These are phyloP conservation scores for Syngnathus floridae DNA, from an alignment of 2,113 vertebrate species.

Conservation along the genomic window DNA sequence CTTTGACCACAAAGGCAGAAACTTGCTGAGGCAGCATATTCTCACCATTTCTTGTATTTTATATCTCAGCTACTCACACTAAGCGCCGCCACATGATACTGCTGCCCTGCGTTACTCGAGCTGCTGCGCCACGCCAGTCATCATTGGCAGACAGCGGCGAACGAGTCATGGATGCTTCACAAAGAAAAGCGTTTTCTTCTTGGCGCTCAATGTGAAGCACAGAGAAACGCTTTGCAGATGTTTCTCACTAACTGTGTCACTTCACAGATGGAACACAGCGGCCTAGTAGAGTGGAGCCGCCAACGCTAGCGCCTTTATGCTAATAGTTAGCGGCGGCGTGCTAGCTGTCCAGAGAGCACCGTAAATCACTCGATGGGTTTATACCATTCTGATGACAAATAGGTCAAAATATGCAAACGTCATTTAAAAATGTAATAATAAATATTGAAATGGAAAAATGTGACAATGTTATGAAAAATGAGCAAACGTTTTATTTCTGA, in stretches of 20 bases:
- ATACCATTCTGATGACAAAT: not conserved
- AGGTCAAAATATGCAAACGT: too few relatives aligned
- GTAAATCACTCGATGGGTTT: not conserved
- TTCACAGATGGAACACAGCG: not conserved
- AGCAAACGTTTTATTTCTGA: not conserved
- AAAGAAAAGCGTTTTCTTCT: not conserved
- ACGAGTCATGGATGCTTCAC: not conserved
- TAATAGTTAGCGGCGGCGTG: conserved; percentile 36
- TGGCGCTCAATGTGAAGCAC: not conserved
- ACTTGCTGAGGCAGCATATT: not conserved
- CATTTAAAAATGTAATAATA: too few relatives aligned
- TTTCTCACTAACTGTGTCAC: not conserved
- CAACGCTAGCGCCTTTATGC: conserved; percentile 34
- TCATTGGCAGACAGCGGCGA: not conserved
- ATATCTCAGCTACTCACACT: not conserved
- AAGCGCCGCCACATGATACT: not conserved
- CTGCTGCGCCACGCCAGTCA: too few relatives aligned
- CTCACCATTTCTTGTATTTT: not conserved
- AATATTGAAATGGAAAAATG: too few relatives aligned
- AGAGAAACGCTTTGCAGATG: not conserved
- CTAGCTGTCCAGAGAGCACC: conserved; percentile 23
- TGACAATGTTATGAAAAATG: too few relatives aligned
- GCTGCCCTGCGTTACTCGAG: not conserved
- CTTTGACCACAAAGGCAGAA: conserved; percentile 3
- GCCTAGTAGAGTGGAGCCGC: conserved; percentile 2